Percentiles rank a stretch among this genome's conserved stretches.
phyloP scores from a whole-genome alignment of 2,113 vertebrate genomes.

The Riparia riparia region DNA sequence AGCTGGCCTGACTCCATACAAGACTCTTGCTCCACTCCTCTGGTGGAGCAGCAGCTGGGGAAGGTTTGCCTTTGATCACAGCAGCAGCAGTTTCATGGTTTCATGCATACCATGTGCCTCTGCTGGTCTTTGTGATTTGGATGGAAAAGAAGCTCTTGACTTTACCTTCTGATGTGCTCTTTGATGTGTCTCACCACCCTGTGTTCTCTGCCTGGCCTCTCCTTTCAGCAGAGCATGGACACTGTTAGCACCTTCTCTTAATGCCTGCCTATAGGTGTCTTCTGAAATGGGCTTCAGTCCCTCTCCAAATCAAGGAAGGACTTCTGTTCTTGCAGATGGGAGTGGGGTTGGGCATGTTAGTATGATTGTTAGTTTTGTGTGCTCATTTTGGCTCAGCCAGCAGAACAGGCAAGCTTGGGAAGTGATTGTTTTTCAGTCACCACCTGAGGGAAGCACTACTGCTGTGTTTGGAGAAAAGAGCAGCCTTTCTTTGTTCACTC shows the following conservation, averaged over 20 bases:
- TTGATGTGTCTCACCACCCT: not conserved
- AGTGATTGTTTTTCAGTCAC: not conserved
- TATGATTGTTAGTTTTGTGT: not conserved
- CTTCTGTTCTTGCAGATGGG: not conserved
- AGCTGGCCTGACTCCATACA: not conserved
- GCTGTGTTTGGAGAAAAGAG: not conserved
- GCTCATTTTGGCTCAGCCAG: not conserved
- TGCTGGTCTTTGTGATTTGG: not conserved
- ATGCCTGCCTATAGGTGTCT: not conserved
- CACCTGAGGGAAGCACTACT: not conserved
- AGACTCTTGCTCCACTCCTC: not conserved
- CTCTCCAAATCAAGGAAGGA: not conserved
- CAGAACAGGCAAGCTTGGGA: not conserved
- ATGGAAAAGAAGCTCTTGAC: not conserved
- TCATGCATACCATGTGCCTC: fast-evolving
- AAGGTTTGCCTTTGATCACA: not conserved
- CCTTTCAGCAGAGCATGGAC: not conserved
- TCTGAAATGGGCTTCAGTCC: not conserved
- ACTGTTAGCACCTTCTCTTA: not conserved
- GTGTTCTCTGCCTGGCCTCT: fast-evolving
- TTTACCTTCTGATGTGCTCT: not conserved
- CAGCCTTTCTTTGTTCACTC: not conserved
- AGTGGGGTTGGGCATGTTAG: not conserved
- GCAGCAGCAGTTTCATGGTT: not conserved
- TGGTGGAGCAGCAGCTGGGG: not conserved